Evolutionary conservation across 2,113 vertebrate species (phyloP).

Genomic region (Rhinoptilus africanus): DNA sequence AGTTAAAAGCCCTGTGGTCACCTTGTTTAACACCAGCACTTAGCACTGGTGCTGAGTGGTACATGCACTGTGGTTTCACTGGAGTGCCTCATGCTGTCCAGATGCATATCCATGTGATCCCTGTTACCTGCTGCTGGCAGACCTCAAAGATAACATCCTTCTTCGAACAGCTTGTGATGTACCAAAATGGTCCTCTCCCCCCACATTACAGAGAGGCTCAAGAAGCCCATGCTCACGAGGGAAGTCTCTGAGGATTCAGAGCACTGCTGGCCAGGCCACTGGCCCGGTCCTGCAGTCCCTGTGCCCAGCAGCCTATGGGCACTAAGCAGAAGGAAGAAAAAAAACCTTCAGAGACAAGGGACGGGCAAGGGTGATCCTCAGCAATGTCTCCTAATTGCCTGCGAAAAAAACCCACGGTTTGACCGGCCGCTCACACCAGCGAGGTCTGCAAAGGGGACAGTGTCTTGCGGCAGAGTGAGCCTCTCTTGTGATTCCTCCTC

Average conservation of each 20-base stretch:
- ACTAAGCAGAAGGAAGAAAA: background rate
- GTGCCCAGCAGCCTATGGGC: background rate
- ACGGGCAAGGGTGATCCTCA: background rate
- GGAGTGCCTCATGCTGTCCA: background rate
- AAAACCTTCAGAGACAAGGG: background rate
- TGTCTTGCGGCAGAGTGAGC: background rate
- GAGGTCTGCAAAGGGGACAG: background rate
- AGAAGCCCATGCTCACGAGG: background rate
- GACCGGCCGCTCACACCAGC: background rate
- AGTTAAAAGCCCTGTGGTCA: background rate
- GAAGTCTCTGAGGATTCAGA: background rate
- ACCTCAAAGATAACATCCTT: background rate
- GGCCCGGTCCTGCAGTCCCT: background rate
- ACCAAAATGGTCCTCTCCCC: background rate
- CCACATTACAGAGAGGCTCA: background rate
- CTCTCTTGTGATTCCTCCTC: background rate
- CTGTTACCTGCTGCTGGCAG: background rate
- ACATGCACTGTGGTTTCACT: fast-evolving
- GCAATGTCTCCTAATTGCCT: background rate
- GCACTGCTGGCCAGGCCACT: background rate
- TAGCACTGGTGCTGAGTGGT: no score
- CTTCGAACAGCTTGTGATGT: background rate
- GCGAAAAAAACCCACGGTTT: background rate
- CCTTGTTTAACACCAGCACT: background rate
- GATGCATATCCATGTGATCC: background rate